These are phyloP conservation scores for Odontamblyopus lacepedii DNA, from an alignment of 2,797 vertebrate species.

Conservation along the genomic window DNA sequence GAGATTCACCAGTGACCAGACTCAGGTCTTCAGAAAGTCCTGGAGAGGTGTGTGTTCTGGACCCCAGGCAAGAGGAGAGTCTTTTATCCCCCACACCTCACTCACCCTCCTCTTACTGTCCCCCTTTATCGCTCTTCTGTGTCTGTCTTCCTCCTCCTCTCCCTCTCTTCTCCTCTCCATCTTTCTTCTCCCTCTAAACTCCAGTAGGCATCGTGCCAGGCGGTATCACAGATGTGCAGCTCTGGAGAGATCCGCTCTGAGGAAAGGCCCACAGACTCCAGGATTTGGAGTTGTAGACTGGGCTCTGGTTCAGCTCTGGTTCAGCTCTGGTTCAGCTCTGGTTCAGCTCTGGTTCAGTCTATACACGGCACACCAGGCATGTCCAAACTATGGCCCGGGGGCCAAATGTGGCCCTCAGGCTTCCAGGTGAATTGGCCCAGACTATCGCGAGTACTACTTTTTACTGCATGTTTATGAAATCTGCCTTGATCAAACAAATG, in stretches of 20 bases:
- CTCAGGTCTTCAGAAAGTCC: no score
- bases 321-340: background rate
- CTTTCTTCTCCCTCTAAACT: background rate
- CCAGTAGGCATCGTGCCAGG: background rate
- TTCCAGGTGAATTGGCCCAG: no score
- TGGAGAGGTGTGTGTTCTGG: no score
- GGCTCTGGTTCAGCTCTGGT: background rate
- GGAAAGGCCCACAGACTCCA: background rate
- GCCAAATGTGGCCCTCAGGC: no score
- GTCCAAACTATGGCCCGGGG: no score
- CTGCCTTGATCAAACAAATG: no score
- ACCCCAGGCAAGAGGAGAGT: no score
- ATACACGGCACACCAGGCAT: no score
- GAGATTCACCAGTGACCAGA: no score
- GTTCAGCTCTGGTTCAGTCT: background rate
- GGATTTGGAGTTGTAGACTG: background rate
- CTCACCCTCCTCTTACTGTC: background rate
- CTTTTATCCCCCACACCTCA: no score
- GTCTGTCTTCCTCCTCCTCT: background rate
- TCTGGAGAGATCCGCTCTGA: background rate
- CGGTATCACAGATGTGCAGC: background rate
- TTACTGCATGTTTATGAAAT: no score
- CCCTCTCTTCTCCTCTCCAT: background rate
- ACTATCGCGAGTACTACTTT: no score
- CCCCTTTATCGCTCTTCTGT: background rate